Evolutionary conservation across 2,797 vertebrate genomes (phyloP).

Genomic region (Mareca penelope): DNA sequence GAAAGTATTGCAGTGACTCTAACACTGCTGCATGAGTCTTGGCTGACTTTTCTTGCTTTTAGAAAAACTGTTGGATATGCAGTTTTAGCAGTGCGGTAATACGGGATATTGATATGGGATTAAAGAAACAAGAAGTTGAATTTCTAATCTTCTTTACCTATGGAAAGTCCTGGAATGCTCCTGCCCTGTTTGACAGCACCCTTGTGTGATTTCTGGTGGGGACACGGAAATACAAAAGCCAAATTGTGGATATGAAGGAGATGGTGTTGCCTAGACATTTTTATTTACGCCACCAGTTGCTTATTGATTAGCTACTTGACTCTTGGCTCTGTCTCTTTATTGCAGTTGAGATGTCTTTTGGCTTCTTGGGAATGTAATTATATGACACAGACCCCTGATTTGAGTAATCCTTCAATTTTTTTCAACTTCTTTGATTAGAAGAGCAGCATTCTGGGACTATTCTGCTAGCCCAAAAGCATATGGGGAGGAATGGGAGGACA

Average conservation of each 20-base stretch:
- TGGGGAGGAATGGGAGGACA: not conserved
- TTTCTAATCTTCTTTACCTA: not conserved
- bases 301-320: not conserved
- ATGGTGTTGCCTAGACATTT: not conserved
- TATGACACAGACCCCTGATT: not conserved
- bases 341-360: slow-evolving; percentile 3
- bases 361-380: not conserved
- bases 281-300: not conserved
- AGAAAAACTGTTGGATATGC: not conserved
- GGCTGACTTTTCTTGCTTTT: slow-evolving; percentile 12
- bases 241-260: not conserved
- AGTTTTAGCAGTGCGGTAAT: not conserved
- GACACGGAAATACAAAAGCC: not conserved
- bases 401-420: not conserved
- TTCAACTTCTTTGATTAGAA: not conserved
- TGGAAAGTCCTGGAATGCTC: slow-evolving; percentile 44
- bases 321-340: not conserved
- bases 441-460: slow-evolving; percentile 28
- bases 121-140: not conserved
- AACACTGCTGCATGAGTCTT: not conserved
- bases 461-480: not conserved
- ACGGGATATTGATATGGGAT: not conserved
- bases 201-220: not conserved
- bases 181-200: not conserved
- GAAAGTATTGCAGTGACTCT: not conserved